A percentile compares a stretch with the other conserved stretches of the same genome.
phyloP scores from a whole-genome alignment of 2,888 invertebrate genomes.

The Andrena bucephala region DNA sequence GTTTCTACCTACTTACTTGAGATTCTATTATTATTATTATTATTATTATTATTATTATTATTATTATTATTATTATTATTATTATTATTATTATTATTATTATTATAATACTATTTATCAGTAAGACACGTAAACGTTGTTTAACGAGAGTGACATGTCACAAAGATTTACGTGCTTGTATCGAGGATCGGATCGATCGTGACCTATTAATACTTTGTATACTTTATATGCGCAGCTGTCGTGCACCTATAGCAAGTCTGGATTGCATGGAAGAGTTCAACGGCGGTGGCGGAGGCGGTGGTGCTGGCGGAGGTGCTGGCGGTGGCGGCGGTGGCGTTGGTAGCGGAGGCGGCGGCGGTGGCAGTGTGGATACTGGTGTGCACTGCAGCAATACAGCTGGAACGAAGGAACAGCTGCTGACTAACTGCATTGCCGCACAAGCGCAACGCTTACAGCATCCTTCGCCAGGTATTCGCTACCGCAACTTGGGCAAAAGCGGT shows the following conservation, averaged over 20 bases:
- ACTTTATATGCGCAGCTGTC: conserved; percentile 88
- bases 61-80: no score
- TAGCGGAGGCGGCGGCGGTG: conserved; percentile 81
- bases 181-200: conserved; percentile 53
- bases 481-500: conserved; percentile 98
- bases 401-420: conserved; percentile 87
- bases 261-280: conserved; percentile 98
- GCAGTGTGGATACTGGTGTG: conserved; percentile 84
- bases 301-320: conserved; percentile 86
- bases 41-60: no score
- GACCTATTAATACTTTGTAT: conserved; percentile 57
- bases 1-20: no score
- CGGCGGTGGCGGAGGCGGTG: conserved; percentile 86
- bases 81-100: no score
- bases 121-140: not conserved
- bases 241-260: conserved; percentile 95
- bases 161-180: conserved; percentile 44
- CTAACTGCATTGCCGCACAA: conserved; percentile 85
- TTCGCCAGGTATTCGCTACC: conserved; percentile 94
- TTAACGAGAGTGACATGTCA: not conserved
- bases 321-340: conserved; percentile 86
- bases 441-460: conserved; percentile 87
- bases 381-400: conserved; percentile 84
- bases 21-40: no score
- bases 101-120: not conserved